These are phyloP conservation scores for Plebejus argus DNA, from an alignment of 2,888 invertebrate genomes.

Conservation along the genomic window DNA sequence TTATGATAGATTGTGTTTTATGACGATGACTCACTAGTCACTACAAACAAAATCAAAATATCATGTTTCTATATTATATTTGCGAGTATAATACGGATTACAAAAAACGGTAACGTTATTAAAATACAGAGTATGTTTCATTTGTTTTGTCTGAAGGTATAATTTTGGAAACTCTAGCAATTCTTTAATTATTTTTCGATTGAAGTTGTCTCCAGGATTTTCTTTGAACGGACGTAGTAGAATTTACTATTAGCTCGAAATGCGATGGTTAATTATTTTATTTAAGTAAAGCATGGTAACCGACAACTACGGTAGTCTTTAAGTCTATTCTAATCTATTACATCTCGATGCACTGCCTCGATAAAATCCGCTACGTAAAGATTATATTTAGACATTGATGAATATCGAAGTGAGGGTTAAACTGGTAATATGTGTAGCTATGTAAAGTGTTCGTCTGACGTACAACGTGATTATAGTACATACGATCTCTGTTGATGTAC, in stretches of 20 bases:
- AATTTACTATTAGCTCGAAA: no score
- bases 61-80: background rate
- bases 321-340: background rate
- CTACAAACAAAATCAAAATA: background rate
- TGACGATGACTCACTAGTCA: background rate
- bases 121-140: background rate
- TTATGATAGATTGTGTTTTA: slow-evolving; percentile 5
- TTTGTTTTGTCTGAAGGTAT: no score
- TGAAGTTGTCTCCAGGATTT: no score
- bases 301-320: background rate
- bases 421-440: background rate
- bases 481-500: slow-evolving; percentile 2
- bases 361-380: background rate
- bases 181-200: no score
- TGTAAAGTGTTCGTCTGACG: slow-evolving; percentile 2
- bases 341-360: background rate
- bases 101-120: background rate
- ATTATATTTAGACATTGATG: background rate
- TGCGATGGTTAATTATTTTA: background rate
- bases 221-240: no score
- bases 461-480: background rate
- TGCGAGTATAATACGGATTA: background rate
- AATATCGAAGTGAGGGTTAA: slow-evolving; percentile 6
- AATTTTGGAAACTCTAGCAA: no score
- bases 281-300: background rate